phyloP scores from a whole-genome alignment of 2,113 vertebrate genomes.

The Ginglymostoma cirratum region DNA sequence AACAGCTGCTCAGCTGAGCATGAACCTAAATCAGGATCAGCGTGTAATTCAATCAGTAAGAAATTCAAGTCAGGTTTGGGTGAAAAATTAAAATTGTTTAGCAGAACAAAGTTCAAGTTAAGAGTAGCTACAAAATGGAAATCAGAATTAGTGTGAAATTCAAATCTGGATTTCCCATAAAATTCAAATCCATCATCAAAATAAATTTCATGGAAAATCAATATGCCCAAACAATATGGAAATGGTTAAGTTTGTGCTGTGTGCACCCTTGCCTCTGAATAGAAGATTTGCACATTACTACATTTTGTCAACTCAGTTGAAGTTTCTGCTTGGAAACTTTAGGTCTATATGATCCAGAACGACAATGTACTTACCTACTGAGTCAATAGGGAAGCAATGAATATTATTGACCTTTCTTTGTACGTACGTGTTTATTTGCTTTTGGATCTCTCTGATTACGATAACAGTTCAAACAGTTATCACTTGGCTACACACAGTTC shows the following conservation, averaged over 20 bases:
- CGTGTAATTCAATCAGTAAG: not conserved
- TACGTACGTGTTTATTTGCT: not conserved
- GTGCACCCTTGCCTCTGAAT: not conserved
- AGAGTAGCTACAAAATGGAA: not conserved
- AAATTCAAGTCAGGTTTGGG: not conserved
- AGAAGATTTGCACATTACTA: not conserved
- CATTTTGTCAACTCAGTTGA: not conserved
- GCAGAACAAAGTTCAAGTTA: not conserved
- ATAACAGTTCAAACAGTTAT: not conserved
- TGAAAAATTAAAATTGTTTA: not conserved
- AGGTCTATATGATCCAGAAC: not conserved
- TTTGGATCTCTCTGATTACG: not conserved
- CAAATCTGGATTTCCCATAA: not conserved
- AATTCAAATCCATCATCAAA: not conserved
- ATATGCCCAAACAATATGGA: not conserved
- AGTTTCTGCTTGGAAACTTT: not conserved
- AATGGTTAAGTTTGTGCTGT: not conserved
- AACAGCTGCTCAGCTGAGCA: not conserved
- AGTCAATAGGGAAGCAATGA: not conserved
- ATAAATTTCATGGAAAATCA: not conserved
- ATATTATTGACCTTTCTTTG: not conserved
- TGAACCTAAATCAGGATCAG: not conserved
- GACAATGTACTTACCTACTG: not conserved
- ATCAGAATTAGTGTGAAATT: not conserved
- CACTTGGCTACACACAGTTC: not conserved